Evolutionary conservation across 2,888 invertebrate genomes (phyloP), one percentile per base, ranked within the genome.

Genomic region (Nymphalis c-album): DNA sequence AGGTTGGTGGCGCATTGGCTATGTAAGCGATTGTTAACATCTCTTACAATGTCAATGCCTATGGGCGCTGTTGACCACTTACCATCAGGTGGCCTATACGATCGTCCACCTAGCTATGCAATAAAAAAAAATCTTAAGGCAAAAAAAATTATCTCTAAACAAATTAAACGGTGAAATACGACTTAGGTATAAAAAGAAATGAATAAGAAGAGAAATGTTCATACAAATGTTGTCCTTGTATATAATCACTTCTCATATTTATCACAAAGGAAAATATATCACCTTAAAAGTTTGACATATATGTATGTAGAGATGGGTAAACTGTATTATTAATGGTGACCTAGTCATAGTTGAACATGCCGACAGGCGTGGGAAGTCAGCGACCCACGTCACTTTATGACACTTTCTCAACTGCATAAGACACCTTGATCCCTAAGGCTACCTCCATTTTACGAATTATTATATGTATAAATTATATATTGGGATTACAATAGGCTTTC

Each of bases 371-470:
- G 58, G 64, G 61, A 70, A 67, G 53, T 70, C 64, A 60, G 10
- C 35, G 17, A 67, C 70, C 70, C 70, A 53, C 55, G 64, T 70
- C 70, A 70, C 59, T 40, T 22, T 63, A 48, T 70, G 55, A 63
- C 67, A 48, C 58, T 59, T 60, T 64, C 67, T 62, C 55, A 57
- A 57, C 53, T 65, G 53, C 31, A 60, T 60, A 53, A 60, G 60
- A 46, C n/a, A 51, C 53, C 20, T 65, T 47, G 53, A 53, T 65
- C 53, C 47, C 20, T 46, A 47, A 50, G 35, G 31, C 8, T 60
- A 13, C 17, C 16, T 31, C 31, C 55, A 55, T 53, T 53, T 53
- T 53, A 31, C 17, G 26, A 53, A 18, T 18, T 18, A 20, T 20
- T 50, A 20, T 18, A 18, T 50, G 7, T 50, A 7, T 50, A 31